phyloP scores from a whole-genome alignment of 1,140 invertebrate genomes.

The Acyrthosiphon pisum region DNA sequence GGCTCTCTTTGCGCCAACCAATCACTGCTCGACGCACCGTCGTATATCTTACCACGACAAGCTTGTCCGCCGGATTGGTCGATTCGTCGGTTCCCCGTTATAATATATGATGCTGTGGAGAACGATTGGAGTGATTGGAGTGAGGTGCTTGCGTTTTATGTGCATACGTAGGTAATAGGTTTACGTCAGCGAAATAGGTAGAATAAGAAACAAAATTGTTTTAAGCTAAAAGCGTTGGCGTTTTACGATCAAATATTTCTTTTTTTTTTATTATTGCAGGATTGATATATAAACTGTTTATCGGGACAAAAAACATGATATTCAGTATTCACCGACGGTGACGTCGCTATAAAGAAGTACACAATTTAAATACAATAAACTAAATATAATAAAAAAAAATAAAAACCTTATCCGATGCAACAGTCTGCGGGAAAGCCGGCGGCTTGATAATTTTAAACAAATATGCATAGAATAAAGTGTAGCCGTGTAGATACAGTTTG shows the following conservation, averaged over 20 bases:
- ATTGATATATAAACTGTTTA: slow-evolving; percentile 19
- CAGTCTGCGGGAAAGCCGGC: too few species aligned
- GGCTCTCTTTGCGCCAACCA: not conserved
- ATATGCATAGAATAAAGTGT: not conserved
- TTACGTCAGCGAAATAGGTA: not conserved
- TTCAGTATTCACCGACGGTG: not conserved
- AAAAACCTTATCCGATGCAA: not conserved
- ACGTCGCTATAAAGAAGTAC: not conserved
- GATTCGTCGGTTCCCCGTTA: not conserved
- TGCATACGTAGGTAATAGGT: not conserved
- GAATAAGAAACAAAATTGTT: not conserved
- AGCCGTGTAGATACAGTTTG: not conserved
- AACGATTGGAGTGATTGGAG: not conserved
- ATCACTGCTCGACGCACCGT: not conserved
- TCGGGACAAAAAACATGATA: not conserved
- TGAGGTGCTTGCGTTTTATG: not conserved
- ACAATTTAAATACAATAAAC: not conserved
- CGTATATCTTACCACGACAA: not conserved
- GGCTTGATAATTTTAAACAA: not conserved
- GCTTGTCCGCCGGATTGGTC: not conserved
- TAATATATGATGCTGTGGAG: not conserved
- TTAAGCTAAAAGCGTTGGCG: slow-evolving; percentile 12
- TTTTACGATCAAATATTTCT: not conserved
- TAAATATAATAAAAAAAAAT: not conserved
- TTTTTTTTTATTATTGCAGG: not conserved